A percentile compares a stretch with the other conserved stretches of the same genome.
Conservation (phyloP, 64 coral and sea anemone genomes). For the Pocillopora damicornis region DNA sequence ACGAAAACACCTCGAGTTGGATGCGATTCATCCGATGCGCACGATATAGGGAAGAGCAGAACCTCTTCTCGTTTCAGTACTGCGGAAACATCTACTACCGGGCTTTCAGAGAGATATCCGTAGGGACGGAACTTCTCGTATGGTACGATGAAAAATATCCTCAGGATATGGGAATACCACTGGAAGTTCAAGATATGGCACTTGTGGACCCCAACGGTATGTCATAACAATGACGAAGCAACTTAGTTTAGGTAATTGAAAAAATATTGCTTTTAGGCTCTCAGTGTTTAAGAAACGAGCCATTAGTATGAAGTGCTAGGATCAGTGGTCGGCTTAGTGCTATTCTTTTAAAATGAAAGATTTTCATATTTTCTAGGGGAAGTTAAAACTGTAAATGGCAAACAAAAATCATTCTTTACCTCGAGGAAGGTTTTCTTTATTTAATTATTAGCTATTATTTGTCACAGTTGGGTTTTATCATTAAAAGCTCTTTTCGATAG, state of each 20-base stretch:
- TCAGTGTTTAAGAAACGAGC: no score
- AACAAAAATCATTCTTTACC: no score
- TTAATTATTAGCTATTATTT: no score
- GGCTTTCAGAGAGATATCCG: constrained; percentile 63
- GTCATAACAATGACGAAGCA: constrained; percentile 46
- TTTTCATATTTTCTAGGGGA: no score
- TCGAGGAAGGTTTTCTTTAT: no score
- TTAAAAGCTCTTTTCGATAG: no score
- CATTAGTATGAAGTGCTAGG: no score
- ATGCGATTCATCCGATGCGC: constrained; percentile 87
- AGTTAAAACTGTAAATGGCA: no score
- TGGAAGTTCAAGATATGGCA: constrained; percentile 67
- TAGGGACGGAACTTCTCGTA: constrained; percentile 62
- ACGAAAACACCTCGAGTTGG: constrained; percentile 84
- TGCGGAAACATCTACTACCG: constrained; percentile 81
- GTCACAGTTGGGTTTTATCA: no score
- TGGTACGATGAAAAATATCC: constrained; percentile 86
- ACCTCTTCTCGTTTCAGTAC: constrained; percentile 73
- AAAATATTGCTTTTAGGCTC: constrained; percentile 18
- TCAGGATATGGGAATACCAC: constrained; percentile 78
- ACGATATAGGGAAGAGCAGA: constrained; percentile 65
- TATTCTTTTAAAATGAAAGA: no score
- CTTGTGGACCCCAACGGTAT: constrained; percentile 67
- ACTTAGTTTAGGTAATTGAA: constrained; percentile 44
- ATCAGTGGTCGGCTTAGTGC: no score